phyloP scores from a whole-genome alignment of 1,140 invertebrate genomes.

The Ceratosolen fusciceps region DNA sequence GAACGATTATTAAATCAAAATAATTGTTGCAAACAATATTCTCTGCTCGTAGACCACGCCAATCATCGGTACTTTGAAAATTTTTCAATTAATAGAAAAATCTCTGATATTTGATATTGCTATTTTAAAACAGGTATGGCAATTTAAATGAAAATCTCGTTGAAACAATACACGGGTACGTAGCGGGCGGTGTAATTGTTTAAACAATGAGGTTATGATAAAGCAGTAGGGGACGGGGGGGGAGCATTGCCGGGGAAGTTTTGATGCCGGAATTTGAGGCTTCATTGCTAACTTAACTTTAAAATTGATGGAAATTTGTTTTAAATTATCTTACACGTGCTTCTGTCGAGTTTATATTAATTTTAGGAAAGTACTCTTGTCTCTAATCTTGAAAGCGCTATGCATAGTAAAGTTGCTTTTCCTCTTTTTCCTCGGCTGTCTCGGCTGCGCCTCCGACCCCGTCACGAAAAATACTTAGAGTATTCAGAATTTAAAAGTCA shows the following conservation, averaged over 20 bases:
- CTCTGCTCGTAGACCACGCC: too few relatives aligned
- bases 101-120: too few relatives aligned
- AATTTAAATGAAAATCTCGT: too few relatives aligned
- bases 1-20: too few relatives aligned
- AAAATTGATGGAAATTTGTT: slow-evolving; percentile 9
- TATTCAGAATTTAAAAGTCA: slow-evolving; percentile 1
- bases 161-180: too few relatives aligned
- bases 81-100: too few relatives aligned
- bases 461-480: slow-evolving; percentile 13
- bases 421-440: neutral
- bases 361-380: slow-evolving; percentile 1
- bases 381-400: slow-evolving; percentile 21
- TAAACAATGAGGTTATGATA: neutral
- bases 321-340: slow-evolving; percentile 4
- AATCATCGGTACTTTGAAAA: too few relatives aligned
- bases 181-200: neutral
- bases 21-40: too few relatives aligned
- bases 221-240: too few relatives aligned
- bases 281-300: neutral
- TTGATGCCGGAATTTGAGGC: neutral
- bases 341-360: slow-evolving; percentile 11
- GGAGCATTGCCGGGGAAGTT: neutral
- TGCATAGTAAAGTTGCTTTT: slow-evolving; percentile 8
- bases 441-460: neutral
- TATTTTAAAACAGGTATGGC: too few relatives aligned